Base-by-base conservation (phyloP, 2,113 vertebrate genomes). In the Bubo bubo region DNA sequence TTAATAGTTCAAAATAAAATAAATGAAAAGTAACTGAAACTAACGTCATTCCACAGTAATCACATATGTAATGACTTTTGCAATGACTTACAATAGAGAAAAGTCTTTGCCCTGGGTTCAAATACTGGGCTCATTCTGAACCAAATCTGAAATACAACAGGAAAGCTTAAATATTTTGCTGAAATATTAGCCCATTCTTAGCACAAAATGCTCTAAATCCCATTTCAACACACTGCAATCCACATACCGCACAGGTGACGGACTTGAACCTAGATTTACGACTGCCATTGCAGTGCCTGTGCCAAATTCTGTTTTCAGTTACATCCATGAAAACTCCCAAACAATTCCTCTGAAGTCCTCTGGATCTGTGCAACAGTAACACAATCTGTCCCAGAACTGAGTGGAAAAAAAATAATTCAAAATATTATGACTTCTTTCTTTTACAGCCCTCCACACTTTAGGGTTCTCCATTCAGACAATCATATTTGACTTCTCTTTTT, bases 401-500 rank as follows among this genome's bases (percentile, higher is more conserved):
- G 24, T 63, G 23, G 83, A 58, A 79, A 75, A 73, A 66, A 80
- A 70, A 82, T 24, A 95, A 70, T 49, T 85, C 19, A 86, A 71
- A 88, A 79, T 89, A 91, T 53, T 76, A 77, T 70, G 28, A 88
- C 63, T 80, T 93, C 32, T 87, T 87, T 84, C 63, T 92, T 95
- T 93, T 76, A 79, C 28, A 79, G 21, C 35, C 41, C 52, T 86
- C 66, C 66, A 67, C 9, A 2, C 49, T 85, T 45, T 22, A 63
- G 34, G 32, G 39, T 55, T 93, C 56, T 81, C 90, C 60, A n/a
- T 70, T 90, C 67, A 89, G 68, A 86, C 32, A 58, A 84, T 43
- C 70, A 34, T 34, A 64, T 45, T 59, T 86, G 66, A 83, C 68
- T 66, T 91, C 55, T 91, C 58, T 90, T 92, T 88, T 81, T 27